Evolutionary conservation across 2,888 invertebrate species (phyloP).

Genomic region (Drosophila differens): DNA sequence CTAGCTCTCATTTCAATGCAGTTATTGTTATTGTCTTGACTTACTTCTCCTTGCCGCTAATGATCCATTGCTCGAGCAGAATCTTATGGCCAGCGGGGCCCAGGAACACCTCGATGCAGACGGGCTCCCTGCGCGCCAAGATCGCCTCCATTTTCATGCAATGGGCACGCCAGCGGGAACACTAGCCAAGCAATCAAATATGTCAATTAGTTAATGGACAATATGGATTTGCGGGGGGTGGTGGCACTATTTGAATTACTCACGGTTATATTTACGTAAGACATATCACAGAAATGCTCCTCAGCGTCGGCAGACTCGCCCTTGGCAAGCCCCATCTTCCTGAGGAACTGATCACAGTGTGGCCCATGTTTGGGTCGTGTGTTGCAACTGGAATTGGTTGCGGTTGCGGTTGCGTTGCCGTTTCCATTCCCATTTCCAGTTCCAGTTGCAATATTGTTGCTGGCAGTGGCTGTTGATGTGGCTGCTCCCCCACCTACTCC

Average conservation of each 20-base stretch:
- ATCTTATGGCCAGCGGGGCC: slow-evolving; percentile 85
- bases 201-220: neutral
- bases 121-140: slow-evolving; percentile 83
- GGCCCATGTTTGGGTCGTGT: slow-evolving; percentile 84
- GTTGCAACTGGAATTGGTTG: slow-evolving; percentile 48
- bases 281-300: slow-evolving; percentile 86
- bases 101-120: slow-evolving; percentile 85
- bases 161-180: slow-evolving; percentile 85
- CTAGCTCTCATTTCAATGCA: too few species aligned
- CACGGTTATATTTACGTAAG: slow-evolving; percentile 85
- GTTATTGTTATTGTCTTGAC: slow-evolving; percentile 26
- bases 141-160: slow-evolving; percentile 85
- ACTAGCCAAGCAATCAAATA: slow-evolving; percentile 54
- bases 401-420: neutral
- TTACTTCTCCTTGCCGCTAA: slow-evolving; percentile 84
- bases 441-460: slow-evolving; percentile 30
- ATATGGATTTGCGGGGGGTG: neutral
- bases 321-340: slow-evolving; percentile 85
- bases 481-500: slow-evolving; percentile 29
- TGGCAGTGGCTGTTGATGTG: slow-evolving; percentile 52
- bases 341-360: slow-evolving; percentile 86
- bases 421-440: neutral
- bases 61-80: slow-evolving; percentile 85
- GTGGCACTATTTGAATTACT: slow-evolving; percentile 43
- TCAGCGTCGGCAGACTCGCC: slow-evolving; percentile 83